phyloP scores from a whole-genome alignment of 2,888 invertebrate species.

The Galerucella nymphaeae region DNA sequence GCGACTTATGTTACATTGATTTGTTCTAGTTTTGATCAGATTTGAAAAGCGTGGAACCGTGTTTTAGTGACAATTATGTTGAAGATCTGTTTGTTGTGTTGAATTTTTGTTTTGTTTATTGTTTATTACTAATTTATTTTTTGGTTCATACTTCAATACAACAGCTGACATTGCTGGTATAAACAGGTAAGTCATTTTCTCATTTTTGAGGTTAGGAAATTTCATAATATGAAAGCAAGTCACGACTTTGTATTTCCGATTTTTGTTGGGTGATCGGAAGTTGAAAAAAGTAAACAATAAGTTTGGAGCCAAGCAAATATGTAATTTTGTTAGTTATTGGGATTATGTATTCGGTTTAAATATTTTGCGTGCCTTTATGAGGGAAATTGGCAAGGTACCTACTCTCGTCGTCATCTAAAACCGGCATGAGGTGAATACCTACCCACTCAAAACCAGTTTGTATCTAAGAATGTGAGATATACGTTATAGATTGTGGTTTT shows the following conservation, averaged over 20 bases:
- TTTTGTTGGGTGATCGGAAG: neutral
- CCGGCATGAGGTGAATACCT: conserved; percentile 20
- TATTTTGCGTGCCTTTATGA: neutral
- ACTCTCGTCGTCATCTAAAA: conserved; percentile 12
- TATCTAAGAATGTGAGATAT: conserved; percentile 7
- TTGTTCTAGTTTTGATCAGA: conserved; percentile 20
- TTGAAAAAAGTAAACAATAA: neutral
- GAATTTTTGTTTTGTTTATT: conserved; percentile 12
- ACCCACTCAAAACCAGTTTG: conserved; percentile 26
- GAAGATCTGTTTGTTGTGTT: conserved; percentile 27
- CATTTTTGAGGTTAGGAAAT: neutral
- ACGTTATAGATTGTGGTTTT: conserved; percentile 1
- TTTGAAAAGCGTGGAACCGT: conserved; percentile 18
- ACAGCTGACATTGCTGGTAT: neutral
- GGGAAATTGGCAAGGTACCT: conserved; percentile 4
- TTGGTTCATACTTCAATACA: neutral
- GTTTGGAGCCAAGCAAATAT: neutral
- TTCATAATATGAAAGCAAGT: conserved; percentile 22
- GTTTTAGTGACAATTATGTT: conserved; percentile 26
- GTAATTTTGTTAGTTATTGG: too few species aligned
- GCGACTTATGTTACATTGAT: conserved; percentile 24
- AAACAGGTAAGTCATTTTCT: conserved; percentile 9
- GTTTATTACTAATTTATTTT: neutral
- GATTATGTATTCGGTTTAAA: neutral
- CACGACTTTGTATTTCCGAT: conserved; percentile 15